Evolutionary conservation across 2,888 invertebrate genomes (phyloP).

Genomic region (Coelinius sp.): DNA sequence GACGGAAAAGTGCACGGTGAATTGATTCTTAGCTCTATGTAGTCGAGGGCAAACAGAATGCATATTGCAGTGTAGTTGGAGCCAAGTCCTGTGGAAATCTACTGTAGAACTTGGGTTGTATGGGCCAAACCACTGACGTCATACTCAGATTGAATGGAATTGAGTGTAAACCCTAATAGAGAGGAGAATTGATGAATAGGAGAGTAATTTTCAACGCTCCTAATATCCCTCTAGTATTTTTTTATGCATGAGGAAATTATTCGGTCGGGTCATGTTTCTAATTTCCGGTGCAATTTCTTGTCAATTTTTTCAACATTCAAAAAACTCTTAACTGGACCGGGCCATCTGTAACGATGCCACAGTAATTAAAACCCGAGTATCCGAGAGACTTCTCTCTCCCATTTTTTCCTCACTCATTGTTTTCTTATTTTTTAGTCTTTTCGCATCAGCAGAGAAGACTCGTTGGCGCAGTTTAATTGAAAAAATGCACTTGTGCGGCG

Average conservation of each 20-base stretch:
- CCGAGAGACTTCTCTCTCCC: slow-evolving; percentile 37
- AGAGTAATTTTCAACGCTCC: not conserved
- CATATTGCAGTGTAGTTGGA: slow-evolving; percentile 38
- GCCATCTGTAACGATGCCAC: slow-evolving; percentile 65
- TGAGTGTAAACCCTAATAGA: not conserved
- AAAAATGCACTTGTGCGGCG: slow-evolving; percentile 54
- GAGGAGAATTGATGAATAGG: not conserved
- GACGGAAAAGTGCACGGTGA: slow-evolving; percentile 5
- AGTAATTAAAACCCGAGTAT: slow-evolving; percentile 65
- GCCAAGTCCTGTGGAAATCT: slow-evolving; percentile 20
- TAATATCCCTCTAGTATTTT: not conserved
- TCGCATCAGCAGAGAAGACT: slow-evolving; percentile 47
- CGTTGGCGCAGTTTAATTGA: slow-evolving; percentile 63
- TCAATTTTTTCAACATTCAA: slow-evolving; percentile 34
- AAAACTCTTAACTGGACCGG: slow-evolving; percentile 52
- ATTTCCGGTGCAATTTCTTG: not conserved
- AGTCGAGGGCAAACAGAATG: slow-evolving; percentile 39
- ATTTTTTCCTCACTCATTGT: slow-evolving; percentile 35
- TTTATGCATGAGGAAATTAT: not conserved
- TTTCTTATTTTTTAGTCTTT: slow-evolving; percentile 13
- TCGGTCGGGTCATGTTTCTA: not conserved
- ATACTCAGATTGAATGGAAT: slow-evolving; percentile 13
- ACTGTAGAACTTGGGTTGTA: slow-evolving; percentile 10
- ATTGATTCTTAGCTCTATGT: not conserved
- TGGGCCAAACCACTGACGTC: not conserved